Evolutionary conservation across 2,797 vertebrate species (phyloP).

Genomic region (Ptychadena robeensis): DNA sequence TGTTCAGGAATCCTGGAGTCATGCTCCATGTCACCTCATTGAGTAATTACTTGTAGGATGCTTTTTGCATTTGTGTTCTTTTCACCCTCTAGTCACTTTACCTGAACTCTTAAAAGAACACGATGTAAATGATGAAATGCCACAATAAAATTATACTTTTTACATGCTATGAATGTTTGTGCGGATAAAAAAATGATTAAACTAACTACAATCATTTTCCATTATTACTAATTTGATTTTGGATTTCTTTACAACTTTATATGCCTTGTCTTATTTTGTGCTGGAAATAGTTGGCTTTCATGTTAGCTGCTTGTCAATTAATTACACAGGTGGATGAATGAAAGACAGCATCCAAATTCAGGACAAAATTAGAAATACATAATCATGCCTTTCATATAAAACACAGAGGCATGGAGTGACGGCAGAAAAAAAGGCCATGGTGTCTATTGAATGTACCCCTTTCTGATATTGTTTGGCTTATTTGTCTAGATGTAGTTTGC

Average conservation of each 20-base stretch:
- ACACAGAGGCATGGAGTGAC: no score
- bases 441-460: no score
- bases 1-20: no score
- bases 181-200: constrained; percentile 27
- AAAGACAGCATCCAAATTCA: no score
- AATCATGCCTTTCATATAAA: no score
- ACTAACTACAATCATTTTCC: not conserved
- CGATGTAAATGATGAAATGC: constrained; percentile 28
- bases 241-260: not conserved
- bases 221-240: not conserved
- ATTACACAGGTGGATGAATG: no score
- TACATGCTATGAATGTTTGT: constrained; percentile 31
- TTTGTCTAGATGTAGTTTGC: no score
- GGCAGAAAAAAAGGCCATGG: no score
- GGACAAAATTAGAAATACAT: no score
- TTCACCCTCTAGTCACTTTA: constrained; percentile 7
- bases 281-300: not conserved
- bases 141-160: constrained; percentile 35
- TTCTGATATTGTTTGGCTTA: no score
- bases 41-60: constrained; percentile 15
- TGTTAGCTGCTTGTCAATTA: no score
- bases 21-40: not conserved
- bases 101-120: constrained; percentile 8
- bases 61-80: constrained; percentile 26
- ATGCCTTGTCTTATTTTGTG: not conserved